phyloP scores from a whole-genome alignment of 2,797 vertebrate species.

The Antennarius maculatus region DNA sequence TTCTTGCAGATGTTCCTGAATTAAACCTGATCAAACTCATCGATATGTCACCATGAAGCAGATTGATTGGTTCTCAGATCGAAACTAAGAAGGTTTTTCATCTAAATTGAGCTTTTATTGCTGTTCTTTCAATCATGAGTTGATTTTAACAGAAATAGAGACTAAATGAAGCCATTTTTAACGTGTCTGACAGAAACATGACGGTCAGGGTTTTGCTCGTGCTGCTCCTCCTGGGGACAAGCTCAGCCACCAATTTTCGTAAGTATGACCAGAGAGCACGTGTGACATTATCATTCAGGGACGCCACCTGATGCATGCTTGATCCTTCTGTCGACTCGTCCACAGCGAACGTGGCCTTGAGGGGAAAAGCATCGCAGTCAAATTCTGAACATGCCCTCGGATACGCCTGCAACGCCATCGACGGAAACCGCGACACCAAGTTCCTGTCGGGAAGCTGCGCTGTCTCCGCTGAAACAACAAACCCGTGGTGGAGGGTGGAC shows the following conservation, averaged over 20 bases:
- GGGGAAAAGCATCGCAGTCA: constrained; percentile 50
- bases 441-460: background rate
- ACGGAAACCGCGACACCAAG: constrained; percentile 24
- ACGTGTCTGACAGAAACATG: constrained; percentile 32
- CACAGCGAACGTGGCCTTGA: constrained; percentile 50
- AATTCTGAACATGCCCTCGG: rapidly evolving
- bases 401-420: constrained; percentile 31
- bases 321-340: background rate
- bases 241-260: constrained; percentile 11
- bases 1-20: too few relatives aligned
- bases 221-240: constrained; percentile 15
- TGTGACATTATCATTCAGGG: background rate
- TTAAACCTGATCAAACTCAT: too few relatives aligned
- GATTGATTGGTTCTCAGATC: too few relatives aligned
- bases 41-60: too few relatives aligned
- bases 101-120: too few relatives aligned
- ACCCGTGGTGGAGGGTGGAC: constrained; percentile 62
- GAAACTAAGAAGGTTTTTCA: too few relatives aligned
- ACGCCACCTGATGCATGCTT: too few relatives aligned
- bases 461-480: rapidly evolving
- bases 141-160: too few relatives aligned
- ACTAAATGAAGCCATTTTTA: too few relatives aligned
- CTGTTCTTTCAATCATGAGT: too few relatives aligned
- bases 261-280: constrained; percentile 4
- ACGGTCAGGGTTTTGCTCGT: constrained; percentile 6